phyloP scores from a whole-genome alignment of 2,113 vertebrate species.

The Brienomyrus brachyistius region DNA sequence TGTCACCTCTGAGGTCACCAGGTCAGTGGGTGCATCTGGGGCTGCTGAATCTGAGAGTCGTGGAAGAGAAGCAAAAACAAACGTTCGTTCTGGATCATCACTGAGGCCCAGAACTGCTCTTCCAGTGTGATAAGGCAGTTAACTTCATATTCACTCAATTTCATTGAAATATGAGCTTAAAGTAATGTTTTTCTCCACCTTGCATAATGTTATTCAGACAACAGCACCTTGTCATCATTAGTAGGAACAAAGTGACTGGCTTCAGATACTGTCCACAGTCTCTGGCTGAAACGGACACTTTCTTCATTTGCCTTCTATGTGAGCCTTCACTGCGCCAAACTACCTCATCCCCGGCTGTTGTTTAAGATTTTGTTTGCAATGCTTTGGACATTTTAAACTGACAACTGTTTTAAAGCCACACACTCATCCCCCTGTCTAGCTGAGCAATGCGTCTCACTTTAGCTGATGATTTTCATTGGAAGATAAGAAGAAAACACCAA shows the following conservation, averaged over 20 bases:
- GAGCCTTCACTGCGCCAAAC: background rate
- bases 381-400: background rate
- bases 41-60: background rate
- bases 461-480: background rate
- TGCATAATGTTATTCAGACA: background rate
- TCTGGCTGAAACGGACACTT: background rate
- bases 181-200: constrained; percentile 5
- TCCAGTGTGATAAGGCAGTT: background rate
- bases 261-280: background rate
- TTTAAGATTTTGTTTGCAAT: background rate
- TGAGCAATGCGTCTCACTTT: background rate
- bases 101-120: background rate
- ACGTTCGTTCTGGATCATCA: background rate
- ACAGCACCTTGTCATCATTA: background rate
- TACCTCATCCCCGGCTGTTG: background rate
- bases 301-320: background rate
- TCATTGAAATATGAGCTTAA: constrained; percentile 14
- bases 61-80: background rate
- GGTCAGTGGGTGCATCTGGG: constrained; percentile 61
- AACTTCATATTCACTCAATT: background rate
- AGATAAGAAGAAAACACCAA: background rate
- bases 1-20: constrained; percentile 83
- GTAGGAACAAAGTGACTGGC: constrained; percentile 17
- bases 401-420: background rate
- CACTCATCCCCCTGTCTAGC: background rate